Evolutionary conservation across 2,797 vertebrate genomes (phyloP).

Genomic region (Coilia nasus): DNA sequence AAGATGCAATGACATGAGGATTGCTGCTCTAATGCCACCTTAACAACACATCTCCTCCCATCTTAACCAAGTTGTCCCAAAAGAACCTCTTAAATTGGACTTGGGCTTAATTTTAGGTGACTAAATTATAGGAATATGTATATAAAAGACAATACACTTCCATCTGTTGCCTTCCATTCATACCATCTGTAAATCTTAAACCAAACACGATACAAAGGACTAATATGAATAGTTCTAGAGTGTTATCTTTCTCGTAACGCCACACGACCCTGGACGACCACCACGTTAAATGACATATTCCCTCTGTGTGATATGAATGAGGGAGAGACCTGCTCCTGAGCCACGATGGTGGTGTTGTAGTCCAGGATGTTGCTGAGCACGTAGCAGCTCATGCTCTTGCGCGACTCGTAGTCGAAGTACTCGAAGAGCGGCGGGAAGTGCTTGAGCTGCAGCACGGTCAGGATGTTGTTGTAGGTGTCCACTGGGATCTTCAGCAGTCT

Average conservation of each 20-base stretch:
- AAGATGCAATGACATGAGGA: no score
- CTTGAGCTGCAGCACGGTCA: slow-evolving; percentile 94
- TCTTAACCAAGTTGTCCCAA: no score
- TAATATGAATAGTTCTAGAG: neutral
- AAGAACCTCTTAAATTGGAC: no score
- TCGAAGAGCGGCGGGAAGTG: slow-evolving; percentile 97
- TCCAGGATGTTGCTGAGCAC: slow-evolving; percentile 96
- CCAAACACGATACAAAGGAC: no score
- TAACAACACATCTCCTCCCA: no score
- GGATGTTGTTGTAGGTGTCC: slow-evolving; percentile 94
- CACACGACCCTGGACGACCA: no score
- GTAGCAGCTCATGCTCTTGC: slow-evolving; percentile 98
- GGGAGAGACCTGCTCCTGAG: slow-evolving; percentile 90
- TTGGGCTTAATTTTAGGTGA: no score
- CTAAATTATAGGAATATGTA: neutral
- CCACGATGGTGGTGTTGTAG: slow-evolving; percentile 91
- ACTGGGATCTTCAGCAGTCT: slow-evolving; percentile 96
- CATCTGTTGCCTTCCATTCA: slow-evolving; percentile 30
- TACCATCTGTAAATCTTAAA: slow-evolving; percentile 4
- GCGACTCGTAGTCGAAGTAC: slow-evolving; percentile 97
- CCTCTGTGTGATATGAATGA: neutral
- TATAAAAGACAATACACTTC: neutral
- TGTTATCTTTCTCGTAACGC: no score
- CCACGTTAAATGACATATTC: no score
- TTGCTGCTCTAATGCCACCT: no score